phyloP scores from a whole-genome alignment of 2,888 invertebrate species.

The Caenorhabditis sp. region DNA sequence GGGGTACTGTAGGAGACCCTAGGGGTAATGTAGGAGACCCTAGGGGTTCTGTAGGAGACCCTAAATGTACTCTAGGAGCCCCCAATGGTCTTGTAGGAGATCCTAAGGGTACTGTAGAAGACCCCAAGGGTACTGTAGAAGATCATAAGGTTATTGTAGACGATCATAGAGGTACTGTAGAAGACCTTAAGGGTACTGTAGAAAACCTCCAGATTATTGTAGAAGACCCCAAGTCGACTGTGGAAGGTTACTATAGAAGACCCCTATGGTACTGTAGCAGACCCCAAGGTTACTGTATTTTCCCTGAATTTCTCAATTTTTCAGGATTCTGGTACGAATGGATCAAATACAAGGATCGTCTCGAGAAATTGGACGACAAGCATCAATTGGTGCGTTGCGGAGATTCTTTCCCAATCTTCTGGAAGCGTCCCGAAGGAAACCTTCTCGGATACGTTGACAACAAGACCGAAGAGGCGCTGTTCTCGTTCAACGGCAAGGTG shows the following conservation, averaged over 20 bases:
- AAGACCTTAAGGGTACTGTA: neutral
- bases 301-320: neutral
- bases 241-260: no score
- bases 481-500: conserved; percentile 56
- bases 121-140: no score
- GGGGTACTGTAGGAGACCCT: no score
- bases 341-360: conserved; percentile 65
- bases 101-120: no score
- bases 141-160: no score
- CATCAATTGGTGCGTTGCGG: conserved; percentile 63
- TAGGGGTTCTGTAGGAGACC: no score
- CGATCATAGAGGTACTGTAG: neutral
- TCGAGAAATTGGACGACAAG: conserved; percentile 52
- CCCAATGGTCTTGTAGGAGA: no score
- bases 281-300: neutral
- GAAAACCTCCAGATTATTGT: no score
- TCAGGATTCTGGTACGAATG: conserved; percentile 64
- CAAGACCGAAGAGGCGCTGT: conserved; percentile 63
- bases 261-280: no score
- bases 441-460: conserved; percentile 61
- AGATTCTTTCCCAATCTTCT: conserved; percentile 66
- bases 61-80: no score
- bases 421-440: conserved; percentile 50
- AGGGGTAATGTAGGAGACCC: no score
- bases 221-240: no score